Percentiles rank a stretch among this genome's conserved stretches.
phyloP scores from a whole-genome alignment of 1,140 invertebrate species.

The Cherax quadricarinatus region DNA sequence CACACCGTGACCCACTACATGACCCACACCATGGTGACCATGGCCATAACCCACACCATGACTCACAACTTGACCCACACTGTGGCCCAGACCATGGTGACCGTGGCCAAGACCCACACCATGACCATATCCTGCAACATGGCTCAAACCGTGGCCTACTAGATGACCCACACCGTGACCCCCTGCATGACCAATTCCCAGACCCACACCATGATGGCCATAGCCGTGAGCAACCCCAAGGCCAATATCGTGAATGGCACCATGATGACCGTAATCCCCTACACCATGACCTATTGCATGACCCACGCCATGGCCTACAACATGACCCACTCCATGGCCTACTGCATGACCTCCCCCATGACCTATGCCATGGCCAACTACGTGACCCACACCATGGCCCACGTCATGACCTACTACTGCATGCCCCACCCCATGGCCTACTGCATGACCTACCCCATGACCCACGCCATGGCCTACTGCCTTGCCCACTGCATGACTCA shows the following conservation, averaged over 20 bases:
- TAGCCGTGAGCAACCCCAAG: too few species aligned
- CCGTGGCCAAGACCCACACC: not conserved
- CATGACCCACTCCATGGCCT: not conserved
- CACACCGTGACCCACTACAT: not conserved
- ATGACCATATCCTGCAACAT: not conserved
- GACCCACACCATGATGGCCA: not conserved
- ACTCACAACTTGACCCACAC: not conserved
- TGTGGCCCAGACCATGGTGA: not conserved
- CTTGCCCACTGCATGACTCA: not conserved
- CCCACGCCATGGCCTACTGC: not conserved
- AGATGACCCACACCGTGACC: not conserved
- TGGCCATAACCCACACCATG: not conserved
- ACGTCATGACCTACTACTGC: not conserved
- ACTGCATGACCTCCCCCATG: not conserved
- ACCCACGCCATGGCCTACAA: not conserved
- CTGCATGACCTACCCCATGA: not conserved
- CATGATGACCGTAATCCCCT: conserved; percentile 22
- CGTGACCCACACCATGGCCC: not conserved
- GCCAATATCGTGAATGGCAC: not conserved
- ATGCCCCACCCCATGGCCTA: conserved; percentile 11
- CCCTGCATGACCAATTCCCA: too few species aligned
- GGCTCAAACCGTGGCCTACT: not conserved
- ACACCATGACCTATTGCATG: conserved; percentile 14
- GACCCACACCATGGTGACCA: not conserved
- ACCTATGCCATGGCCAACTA: not conserved